These are phyloP conservation scores for Gallirallus australis DNA, from an alignment of 2,797 vertebrate species.

Conservation along the genomic window DNA sequence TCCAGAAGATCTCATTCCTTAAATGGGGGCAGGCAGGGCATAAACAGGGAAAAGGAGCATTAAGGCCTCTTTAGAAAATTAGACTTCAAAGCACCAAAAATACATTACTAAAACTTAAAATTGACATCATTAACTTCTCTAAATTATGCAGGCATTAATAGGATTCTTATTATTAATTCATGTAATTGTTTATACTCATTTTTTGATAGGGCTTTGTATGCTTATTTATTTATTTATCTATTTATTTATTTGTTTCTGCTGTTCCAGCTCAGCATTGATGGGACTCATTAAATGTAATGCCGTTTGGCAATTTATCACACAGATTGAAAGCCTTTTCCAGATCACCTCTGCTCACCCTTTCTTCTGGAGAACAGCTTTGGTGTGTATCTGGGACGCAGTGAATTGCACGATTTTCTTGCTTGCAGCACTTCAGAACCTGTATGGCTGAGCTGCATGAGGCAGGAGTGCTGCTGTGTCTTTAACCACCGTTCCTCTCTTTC, in stretches of 20 bases:
- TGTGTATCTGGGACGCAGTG: conserved; percentile 25
- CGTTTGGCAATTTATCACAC: conserved; percentile 76
- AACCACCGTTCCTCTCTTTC: background rate
- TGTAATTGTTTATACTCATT: conserved; percentile 68
- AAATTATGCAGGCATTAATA: conserved; percentile 51
- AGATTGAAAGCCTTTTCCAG: conserved; percentile 72
- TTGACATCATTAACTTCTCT: conserved; percentile 46
- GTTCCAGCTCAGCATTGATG: conserved; percentile 69
- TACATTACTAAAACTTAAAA: conserved; percentile 65
- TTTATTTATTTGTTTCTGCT: conserved; percentile 73
- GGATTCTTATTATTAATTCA: conserved; percentile 61
- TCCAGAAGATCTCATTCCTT: background rate
- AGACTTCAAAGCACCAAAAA: conserved; percentile 46
- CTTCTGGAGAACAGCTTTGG: conserved; percentile 57
- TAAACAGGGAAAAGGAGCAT: background rate
- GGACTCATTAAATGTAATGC: conserved; percentile 78
- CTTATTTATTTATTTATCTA: conserved; percentile 64
- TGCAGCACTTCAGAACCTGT: background rate
- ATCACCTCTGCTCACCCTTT: conserved; percentile 75
- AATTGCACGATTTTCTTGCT: conserved; percentile 45
- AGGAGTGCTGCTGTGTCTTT: background rate
- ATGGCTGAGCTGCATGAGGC: background rate
- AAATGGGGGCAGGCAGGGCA: background rate
- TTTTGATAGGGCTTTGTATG: conserved; percentile 62
- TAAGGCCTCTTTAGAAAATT: conserved; percentile 49